Percentiles rank a stretch among this genome's conserved stretches.
These are phyloP conservation scores for Ctenomys sociabilis DNA, from an alignment of 2,113 vertebrate species.

Conservation along the genomic window DNA sequence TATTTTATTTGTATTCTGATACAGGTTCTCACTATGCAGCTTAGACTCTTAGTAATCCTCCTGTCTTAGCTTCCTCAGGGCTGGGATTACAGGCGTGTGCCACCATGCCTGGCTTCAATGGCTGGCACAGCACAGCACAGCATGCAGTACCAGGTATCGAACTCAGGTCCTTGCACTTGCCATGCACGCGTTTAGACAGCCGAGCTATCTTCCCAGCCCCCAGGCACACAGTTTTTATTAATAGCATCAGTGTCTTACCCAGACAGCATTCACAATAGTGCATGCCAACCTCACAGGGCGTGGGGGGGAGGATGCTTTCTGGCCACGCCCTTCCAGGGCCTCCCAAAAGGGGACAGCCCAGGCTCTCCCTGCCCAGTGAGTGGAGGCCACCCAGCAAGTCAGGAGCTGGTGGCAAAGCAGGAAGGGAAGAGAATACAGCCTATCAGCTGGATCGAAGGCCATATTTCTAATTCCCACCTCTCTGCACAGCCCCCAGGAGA, in stretches of 20 bases:
- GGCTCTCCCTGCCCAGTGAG: not conserved
- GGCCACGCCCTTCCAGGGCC: not conserved
- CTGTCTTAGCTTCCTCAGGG: too few relatives aligned
- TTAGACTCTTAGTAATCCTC: too few relatives aligned
- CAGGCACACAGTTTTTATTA: not conserved
- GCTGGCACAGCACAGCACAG: too few relatives aligned
- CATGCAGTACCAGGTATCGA: too few relatives aligned
- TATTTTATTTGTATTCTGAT: too few relatives aligned
- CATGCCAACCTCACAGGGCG: not conserved
- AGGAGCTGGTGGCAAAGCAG: not conserved
- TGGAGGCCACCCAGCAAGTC: constrained; percentile 38
- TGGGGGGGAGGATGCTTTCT: not conserved
- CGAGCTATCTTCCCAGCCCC: too few relatives aligned
- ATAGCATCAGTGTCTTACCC: not conserved
- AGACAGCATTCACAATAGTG: not conserved
- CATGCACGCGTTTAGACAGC: too few relatives aligned
- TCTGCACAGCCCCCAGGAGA: not conserved
- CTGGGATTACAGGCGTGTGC: too few relatives aligned
- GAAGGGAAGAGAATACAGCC: not conserved
- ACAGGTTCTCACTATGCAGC: too few relatives aligned
- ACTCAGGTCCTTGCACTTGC: too few relatives aligned
- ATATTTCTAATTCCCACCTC: not conserved
- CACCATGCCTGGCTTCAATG: too few relatives aligned
- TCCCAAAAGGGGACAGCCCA: not conserved
- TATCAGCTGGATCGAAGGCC: not conserved